Conservation (phyloP, 2,888 invertebrate species). For the Calliopum simillimum region DNA sequence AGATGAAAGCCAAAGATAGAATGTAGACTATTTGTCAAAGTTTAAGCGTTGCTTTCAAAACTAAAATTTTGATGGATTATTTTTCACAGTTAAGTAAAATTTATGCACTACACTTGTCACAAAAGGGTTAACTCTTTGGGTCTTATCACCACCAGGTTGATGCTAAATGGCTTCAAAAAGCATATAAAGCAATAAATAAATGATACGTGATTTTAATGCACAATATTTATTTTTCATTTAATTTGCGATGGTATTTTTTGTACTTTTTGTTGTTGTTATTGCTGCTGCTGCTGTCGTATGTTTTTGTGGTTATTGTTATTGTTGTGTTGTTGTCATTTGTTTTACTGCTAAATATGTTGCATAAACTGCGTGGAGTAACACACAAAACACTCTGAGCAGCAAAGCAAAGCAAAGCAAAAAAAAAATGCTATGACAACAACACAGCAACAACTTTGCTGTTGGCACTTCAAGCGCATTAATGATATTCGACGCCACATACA, state of each 20-base stretch:
- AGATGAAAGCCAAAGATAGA: no score
- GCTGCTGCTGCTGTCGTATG: constrained; percentile 36
- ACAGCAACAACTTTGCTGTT: constrained; percentile 62
- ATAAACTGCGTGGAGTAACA: constrained; percentile 48
- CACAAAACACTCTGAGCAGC: constrained; percentile 30
- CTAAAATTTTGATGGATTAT: no score
- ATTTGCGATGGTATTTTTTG: constrained; percentile 54
- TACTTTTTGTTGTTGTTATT: constrained; percentile 39
- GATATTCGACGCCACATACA: constrained; percentile 66
- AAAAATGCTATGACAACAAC: constrained; percentile 50
- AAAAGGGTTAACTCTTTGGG: neutral
- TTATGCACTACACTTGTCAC: no score
- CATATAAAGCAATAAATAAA: constrained; percentile 67
- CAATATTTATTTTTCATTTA: constrained; percentile 62
- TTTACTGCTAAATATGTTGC: constrained; percentile 59
- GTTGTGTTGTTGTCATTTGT: constrained; percentile 62
- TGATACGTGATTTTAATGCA: constrained; percentile 68
- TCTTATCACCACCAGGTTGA: constrained; percentile 21
- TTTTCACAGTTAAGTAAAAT: no score
- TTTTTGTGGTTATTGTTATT: constrained; percentile 43
- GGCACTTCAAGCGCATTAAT: constrained; percentile 64
- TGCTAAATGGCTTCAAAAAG: constrained; percentile 51
- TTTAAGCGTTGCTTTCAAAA: no score
- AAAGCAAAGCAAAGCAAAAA: constrained; percentile 47
- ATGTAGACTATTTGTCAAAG: no score